phyloP scores from a whole-genome alignment of 2,113 vertebrate genomes.

The Ariopsis seemanni region DNA sequence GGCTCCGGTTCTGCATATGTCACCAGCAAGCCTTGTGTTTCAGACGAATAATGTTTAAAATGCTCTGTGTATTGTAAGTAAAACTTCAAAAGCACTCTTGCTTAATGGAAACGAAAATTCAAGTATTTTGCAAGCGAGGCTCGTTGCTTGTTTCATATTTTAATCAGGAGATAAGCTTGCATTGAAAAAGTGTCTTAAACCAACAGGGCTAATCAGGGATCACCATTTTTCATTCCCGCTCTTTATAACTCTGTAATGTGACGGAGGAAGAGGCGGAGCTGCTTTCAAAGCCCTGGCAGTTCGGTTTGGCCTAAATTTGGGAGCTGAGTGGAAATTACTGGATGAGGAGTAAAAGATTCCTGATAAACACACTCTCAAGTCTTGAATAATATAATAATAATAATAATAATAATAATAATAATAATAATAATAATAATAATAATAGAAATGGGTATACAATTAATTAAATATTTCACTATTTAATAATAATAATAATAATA shows the following conservation, averaged over 20 bases:
- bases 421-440: neutral
- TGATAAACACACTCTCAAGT: too few relatives aligned
- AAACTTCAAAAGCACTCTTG: conserved; percentile 33
- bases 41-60: conserved; percentile 19
- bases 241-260: neutral
- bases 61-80: conserved; percentile 5
- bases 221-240: neutral
- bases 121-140: neutral
- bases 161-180: conserved; percentile 4
- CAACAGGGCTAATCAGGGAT: neutral
- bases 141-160: conserved; percentile 1
- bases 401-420: neutral
- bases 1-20: neutral
- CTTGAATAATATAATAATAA: neutral
- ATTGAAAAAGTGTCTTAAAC: neutral
- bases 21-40: neutral
- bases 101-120: conserved; percentile 29
- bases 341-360: neutral
- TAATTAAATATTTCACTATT: too few relatives aligned
- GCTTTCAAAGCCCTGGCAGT: neutral
- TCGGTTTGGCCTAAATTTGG: neutral
- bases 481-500: neutral
- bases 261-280: neutral
- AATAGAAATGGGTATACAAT: too few relatives aligned
- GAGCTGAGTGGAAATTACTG: neutral